These are phyloP conservation scores for Brachypodius melanocephalos DNA, from an alignment of 2,113 vertebrate genomes.

Conservation along the genomic window DNA sequence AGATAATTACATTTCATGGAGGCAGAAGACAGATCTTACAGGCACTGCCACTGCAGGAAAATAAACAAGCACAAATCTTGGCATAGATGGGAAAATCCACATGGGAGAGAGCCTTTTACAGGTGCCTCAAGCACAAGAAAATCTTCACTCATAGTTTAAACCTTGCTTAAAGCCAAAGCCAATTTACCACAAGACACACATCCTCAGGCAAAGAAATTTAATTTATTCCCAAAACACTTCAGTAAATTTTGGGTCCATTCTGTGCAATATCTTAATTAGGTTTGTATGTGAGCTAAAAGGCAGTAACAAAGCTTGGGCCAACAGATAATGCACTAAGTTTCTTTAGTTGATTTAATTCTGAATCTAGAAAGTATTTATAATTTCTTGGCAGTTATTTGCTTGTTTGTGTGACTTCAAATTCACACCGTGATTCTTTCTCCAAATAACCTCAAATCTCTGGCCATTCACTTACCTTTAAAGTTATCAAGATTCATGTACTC, in stretches of 20 bases:
- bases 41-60: not conserved
- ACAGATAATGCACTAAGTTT: not conserved
- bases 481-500: not conserved
- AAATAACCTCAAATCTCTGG: not conserved
- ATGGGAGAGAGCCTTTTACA: not conserved
- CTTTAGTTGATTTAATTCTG: not conserved
- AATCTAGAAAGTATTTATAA: not conserved
- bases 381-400: not conserved
- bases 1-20: slow-evolving; percentile 27
- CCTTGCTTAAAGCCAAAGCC: not conserved
- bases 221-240: not conserved
- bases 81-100: not conserved
- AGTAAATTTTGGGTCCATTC: not conserved
- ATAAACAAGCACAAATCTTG: slow-evolving; percentile 4
- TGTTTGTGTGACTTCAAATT: not conserved
- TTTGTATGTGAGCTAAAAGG: not conserved
- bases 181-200: not conserved
- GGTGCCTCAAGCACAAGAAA: not conserved
- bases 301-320: not conserved
- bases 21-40: not conserved
- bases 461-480: not conserved
- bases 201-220: not conserved
- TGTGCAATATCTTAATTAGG: not conserved
- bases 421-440: not conserved
- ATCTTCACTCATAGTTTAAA: not conserved